Conservation (phyloP, 2,888 invertebrate genomes). For the Dryobota labecula region DNA sequence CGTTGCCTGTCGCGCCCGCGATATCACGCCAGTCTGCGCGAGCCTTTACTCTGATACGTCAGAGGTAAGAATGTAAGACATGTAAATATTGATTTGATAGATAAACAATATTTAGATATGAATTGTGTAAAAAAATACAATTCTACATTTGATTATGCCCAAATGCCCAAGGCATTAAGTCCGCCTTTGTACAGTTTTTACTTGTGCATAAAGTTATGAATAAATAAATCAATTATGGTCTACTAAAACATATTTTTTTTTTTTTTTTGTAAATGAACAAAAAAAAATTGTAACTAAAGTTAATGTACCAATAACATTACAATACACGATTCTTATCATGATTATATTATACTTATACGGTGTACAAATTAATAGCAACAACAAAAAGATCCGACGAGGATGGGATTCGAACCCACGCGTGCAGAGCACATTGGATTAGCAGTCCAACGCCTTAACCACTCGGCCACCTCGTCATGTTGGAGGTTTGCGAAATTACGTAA, state of each 20-base stretch:
- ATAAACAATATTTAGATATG: too few species aligned
- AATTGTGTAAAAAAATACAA: not conserved
- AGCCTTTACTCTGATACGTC: too few species aligned
- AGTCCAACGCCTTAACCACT: constrained; percentile 96
- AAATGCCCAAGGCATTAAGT: too few species aligned
- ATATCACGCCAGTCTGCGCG: too few species aligned
- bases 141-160: not conserved
- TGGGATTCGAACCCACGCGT: constrained; percentile 96
- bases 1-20: too few species aligned
- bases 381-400: constrained; percentile 91
- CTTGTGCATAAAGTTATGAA: too few species aligned
- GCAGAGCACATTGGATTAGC: constrained; percentile 97
- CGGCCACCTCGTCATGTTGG: constrained; percentile 93
- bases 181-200: too few species aligned
- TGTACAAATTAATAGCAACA: constrained; percentile 2
- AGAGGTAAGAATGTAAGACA: too few species aligned
- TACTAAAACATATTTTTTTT: too few species aligned
- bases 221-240: too few species aligned
- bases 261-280: too few species aligned
- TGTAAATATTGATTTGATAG: too few species aligned
- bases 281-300: constrained; percentile 11
- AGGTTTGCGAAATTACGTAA: constrained; percentile 69
- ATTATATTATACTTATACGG: not conserved
- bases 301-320: not conserved
- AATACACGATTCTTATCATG: not conserved